These are phyloP conservation scores for Cephalotes varians DNA, from an alignment of 2,888 invertebrate species.

Conservation along the genomic window DNA sequence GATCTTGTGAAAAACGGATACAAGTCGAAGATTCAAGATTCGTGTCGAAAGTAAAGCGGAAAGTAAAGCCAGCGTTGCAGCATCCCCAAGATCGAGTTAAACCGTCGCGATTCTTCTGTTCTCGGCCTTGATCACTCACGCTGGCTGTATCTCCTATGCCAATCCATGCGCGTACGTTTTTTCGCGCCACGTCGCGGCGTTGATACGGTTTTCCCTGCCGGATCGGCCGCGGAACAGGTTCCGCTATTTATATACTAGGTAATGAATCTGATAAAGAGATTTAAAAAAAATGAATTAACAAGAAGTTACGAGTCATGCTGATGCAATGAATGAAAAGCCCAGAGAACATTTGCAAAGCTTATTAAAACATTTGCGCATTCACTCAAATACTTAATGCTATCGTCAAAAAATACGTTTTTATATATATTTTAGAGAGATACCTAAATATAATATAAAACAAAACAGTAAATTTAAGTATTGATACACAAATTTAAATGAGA, in stretches of 20 bases:
- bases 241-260: constrained; percentile 65
- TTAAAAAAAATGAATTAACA: constrained; percentile 42
- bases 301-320: neutral
- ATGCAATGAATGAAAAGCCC: neutral
- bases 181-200: constrained; percentile 48
- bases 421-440: no score
- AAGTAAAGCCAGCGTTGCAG: constrained; percentile 37
- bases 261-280: constrained; percentile 36
- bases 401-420: neutral
- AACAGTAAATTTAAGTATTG: neutral
- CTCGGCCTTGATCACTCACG: constrained; percentile 43
- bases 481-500: neutral
- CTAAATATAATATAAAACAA: neutral
- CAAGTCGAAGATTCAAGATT: neutral
- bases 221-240: constrained; percentile 62
- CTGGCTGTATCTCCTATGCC: constrained; percentile 22
- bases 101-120: constrained; percentile 37
- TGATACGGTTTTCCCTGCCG: constrained; percentile 38
- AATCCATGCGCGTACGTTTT: constrained; percentile 47
- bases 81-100: constrained; percentile 33
- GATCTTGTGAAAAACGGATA: constrained; percentile 39
- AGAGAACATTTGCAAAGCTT: neutral
- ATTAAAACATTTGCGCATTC: neutral
- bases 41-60: constrained; percentile 32
- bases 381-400: neutral